phyloP scores from a whole-genome alignment of 2,797 vertebrate genomes.

The Epinephelus awoara region DNA sequence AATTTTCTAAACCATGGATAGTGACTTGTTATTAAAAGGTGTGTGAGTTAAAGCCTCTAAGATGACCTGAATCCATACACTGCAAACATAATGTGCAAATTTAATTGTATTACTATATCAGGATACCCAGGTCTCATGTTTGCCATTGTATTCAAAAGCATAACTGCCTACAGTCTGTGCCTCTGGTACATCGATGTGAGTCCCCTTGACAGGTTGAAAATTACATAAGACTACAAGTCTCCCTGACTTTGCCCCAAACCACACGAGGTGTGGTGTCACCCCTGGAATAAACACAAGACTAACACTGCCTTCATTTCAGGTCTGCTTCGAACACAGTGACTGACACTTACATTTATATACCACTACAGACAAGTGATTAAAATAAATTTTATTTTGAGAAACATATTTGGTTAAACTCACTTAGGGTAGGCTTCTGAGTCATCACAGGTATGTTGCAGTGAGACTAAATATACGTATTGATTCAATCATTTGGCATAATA shows the following conservation, averaged over 20 bases:
- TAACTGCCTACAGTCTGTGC: background rate
- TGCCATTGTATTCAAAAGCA: background rate
- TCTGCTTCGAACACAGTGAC: background rate
- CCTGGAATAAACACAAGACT: background rate
- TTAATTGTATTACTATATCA: too few relatives aligned
- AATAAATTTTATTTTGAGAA: conserved; percentile 79
- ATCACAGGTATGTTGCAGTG: conserved; percentile 28
- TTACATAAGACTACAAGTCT: background rate
- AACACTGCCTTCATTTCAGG: background rate
- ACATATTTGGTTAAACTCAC: conserved; percentile 62
- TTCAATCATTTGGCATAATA: conserved; percentile 73
- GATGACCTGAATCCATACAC: too few relatives aligned
- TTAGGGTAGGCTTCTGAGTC: conserved; percentile 22
- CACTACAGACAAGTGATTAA: conserved; percentile 56
- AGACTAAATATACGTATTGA: conserved; percentile 28
- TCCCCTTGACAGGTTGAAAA: background rate
- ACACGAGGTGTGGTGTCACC: background rate
- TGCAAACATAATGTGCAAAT: too few relatives aligned
- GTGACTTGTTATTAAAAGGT: background rate
- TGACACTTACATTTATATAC: background rate
- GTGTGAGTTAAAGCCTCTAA: too few relatives aligned
- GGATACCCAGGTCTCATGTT: background rate
- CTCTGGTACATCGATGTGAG: background rate
- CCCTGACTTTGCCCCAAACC: background rate
- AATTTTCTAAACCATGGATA: background rate